phyloP scores from a whole-genome alignment of 2,888 invertebrate species.

The Caenorhabditis plicata region DNA sequence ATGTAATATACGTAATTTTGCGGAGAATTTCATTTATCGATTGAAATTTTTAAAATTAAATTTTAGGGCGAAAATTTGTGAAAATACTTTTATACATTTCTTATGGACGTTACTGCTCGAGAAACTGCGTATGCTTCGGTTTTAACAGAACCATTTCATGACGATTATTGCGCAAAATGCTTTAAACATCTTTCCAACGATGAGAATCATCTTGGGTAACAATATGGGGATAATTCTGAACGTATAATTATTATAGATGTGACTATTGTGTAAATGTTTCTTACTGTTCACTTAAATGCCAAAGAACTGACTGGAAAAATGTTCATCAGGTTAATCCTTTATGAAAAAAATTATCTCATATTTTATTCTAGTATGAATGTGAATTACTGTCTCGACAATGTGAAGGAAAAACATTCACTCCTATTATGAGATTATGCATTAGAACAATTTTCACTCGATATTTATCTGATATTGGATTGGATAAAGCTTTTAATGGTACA shows the following conservation, averaged over 20 bases:
- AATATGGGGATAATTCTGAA: background rate
- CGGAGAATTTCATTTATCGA: too few relatives aligned
- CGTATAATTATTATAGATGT: conserved; percentile 6
- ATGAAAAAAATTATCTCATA: background rate
- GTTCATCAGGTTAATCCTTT: conserved; percentile 10
- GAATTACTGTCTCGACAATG: conserved; percentile 8
- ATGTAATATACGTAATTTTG: background rate
- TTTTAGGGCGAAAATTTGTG: background rate
- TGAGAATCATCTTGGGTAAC: background rate
- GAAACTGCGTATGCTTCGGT: background rate
- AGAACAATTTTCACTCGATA: conserved; percentile 9
- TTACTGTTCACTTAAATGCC: conserved; percentile 22
- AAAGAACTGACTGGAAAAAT: conserved; percentile 18
- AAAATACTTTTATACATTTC: too few relatives aligned
- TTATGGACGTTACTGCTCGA: background rate
- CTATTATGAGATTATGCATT: conserved; percentile 12
- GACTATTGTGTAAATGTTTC: conserved; percentile 20
- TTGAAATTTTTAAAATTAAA: too few relatives aligned
- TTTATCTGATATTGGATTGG: too few relatives aligned
- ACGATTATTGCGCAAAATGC: background rate
- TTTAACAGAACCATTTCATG: background rate
- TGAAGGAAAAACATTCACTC: conserved; percentile 1
- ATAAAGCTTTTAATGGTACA: conserved; percentile 7
- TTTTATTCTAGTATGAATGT: conserved; percentile 16
- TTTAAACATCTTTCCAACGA: background rate